phyloP scores from a whole-genome alignment of 2,113 vertebrate species.

The Hiodon alosoides region DNA sequence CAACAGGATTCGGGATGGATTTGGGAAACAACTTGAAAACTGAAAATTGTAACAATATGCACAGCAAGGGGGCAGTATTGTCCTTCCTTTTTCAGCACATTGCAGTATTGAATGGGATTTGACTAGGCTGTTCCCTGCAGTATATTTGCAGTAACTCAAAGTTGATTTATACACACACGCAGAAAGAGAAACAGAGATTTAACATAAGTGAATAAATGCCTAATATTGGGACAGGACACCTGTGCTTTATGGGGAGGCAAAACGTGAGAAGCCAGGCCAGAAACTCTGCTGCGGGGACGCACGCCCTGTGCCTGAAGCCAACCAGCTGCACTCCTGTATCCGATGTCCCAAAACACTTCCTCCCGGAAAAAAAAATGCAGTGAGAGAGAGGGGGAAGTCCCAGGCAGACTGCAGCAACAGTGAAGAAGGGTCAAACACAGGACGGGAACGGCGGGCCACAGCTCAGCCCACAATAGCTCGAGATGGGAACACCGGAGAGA shows the following conservation, averaged over 20 bases:
- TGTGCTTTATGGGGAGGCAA: background rate
- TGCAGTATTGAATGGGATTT: slow-evolving; percentile 30
- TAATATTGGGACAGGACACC: slow-evolving; percentile 17
- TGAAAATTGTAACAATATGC: background rate
- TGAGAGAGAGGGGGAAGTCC: background rate
- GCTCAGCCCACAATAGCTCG: background rate
- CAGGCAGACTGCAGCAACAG: background rate
- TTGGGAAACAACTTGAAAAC: background rate
- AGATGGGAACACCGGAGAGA: too few species aligned
- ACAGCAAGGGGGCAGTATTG: slow-evolving; percentile 66
- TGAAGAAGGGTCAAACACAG: background rate
- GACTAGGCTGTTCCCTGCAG: slow-evolving; percentile 18
- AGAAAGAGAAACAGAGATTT: slow-evolving; percentile 17
- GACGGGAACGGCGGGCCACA: background rate
- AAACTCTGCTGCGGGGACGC: background rate
- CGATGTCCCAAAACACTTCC: background rate
- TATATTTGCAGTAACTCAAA: slow-evolving; percentile 6
- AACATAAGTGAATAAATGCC: background rate
- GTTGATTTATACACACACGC: background rate
- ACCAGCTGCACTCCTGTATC: too few species aligned
- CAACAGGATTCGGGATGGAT: too few species aligned
- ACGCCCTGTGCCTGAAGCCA: background rate
- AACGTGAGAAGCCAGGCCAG: background rate
- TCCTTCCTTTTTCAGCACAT: slow-evolving; percentile 33
- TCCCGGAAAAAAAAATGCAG: too few species aligned